phyloP scores from a whole-genome alignment of 1,140 invertebrate species.

The Papilio helenus region DNA sequence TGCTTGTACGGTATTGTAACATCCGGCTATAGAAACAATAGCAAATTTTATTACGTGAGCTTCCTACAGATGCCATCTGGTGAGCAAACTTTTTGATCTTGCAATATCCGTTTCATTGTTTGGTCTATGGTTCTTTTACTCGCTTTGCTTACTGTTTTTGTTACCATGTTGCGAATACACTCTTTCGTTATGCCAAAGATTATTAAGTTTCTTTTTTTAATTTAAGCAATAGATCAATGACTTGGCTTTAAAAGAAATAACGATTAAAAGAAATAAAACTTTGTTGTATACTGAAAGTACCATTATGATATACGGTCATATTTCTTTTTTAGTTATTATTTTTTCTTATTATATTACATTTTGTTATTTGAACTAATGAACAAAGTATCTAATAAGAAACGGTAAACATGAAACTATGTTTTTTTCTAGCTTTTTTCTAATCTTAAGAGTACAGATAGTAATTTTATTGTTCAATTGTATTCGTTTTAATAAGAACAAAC shows the following conservation, averaged over 20 bases:
- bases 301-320: too few relatives aligned
- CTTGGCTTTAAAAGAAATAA: background rate
- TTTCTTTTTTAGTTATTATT: too few relatives aligned
- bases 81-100: conserved; percentile 21
- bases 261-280: too few relatives aligned
- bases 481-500: background rate
- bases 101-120: conserved; percentile 18
- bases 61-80: conserved; percentile 30
- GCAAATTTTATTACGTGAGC: conserved; percentile 28
- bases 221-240: background rate
- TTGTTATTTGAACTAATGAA: too few relatives aligned
- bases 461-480: background rate
- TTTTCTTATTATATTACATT: too few relatives aligned
- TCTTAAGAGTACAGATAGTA: background rate
- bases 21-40: conserved; percentile 32
- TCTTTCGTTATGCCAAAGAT: background rate
- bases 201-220: background rate
- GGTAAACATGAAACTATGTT: too few relatives aligned
- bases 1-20: background rate
- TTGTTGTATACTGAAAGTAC: too few relatives aligned
- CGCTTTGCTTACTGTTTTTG: conserved; percentile 1
- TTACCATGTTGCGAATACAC: background rate
- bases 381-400: too few relatives aligned
- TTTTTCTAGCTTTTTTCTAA: background rate
- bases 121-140: conserved; percentile 10